Base-by-base conservation (phyloP, 2,113 vertebrate genomes). In the Sander lucioperca region DNA sequence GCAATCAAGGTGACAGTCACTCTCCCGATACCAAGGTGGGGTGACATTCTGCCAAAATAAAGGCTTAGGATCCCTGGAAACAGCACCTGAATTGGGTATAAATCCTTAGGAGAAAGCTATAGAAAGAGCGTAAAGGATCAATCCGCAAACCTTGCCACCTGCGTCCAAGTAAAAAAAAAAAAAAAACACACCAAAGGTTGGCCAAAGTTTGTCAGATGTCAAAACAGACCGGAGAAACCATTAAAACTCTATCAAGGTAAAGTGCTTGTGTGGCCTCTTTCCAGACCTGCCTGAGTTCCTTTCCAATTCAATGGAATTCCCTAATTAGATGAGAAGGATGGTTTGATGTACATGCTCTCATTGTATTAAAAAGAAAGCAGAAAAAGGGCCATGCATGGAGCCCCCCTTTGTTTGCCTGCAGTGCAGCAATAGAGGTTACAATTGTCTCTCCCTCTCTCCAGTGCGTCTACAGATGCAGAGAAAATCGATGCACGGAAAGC, bases 401-500 rank as follows among this genome's bases (percentile, higher is more conserved):
- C 21, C 33, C 36, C 77, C 48, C 47, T 15, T 59, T 57, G 73
- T 89, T 88, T 91, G 74, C 78, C 89, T 92, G 86, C 87, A 87
- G 74, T 73, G 68, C 79, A 80, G 85, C n/a, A 10, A 86, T 59
- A 76, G 71, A 67, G 71, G 87, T 82, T 86, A 78, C 64, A 78
- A 76, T 79, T 81, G 76, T 90, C 87, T 90, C 61, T 76, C 69
- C 50, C 61, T 77, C 85, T 82, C 69, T 71, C 71, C 43, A 21
- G 58, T 59, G 71, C 54, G 18, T 83, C 57, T 56, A 63, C 65
- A 73, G 69, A 87, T 82, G 77, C 73, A 66, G 61, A 79, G 62
- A 56, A 84, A 91, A 94, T 94, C 92, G 5, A 95, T 95, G 81
- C 74, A 80, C 74, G 85, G 91, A 94, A 93, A 92, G 89, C 90